Evolutionary conservation across 2,888 invertebrate species (phyloP).

Genomic region (Mayetiola destructor): DNA sequence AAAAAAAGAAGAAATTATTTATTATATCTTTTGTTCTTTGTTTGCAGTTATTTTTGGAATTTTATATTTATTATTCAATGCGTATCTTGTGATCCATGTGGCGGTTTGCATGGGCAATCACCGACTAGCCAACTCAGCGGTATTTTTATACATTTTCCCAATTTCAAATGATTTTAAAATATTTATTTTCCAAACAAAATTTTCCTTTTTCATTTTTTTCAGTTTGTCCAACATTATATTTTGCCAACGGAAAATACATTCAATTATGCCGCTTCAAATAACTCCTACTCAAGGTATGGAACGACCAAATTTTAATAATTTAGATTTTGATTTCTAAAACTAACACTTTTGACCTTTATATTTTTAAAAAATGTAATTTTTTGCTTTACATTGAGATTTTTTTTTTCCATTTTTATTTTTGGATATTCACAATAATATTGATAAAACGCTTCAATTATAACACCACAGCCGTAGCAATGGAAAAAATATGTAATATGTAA

Average conservation of each 20-base stretch:
- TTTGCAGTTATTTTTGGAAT: slow-evolving; percentile 41
- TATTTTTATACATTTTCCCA: background rate
- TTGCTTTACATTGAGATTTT: too few species aligned
- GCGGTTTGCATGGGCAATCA: slow-evolving; percentile 49
- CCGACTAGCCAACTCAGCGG: slow-evolving; percentile 25
- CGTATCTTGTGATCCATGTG: slow-evolving; percentile 61
- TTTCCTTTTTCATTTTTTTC: slow-evolving; percentile 21
- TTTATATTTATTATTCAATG: slow-evolving; percentile 55
- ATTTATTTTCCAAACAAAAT: background rate
- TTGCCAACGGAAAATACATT: slow-evolving; percentile 40
- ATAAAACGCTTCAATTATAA: too few species aligned
- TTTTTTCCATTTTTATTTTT: background rate
- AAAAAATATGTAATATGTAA: too few species aligned
- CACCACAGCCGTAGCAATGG: too few species aligned
- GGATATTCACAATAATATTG: background rate
- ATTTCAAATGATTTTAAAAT: background rate
- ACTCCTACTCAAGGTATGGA: slow-evolving; percentile 44
- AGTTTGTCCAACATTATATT: slow-evolving; percentile 44
- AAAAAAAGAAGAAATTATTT: too few species aligned
- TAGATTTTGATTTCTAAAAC: background rate
- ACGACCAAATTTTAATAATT: background rate
- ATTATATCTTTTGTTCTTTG: slow-evolving; percentile 14
- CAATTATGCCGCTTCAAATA: slow-evolving; percentile 38
- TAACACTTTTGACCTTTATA: background rate
- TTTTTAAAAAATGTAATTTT: too few species aligned